A percentile compares a stretch with the other conserved stretches of the same genome.
Evolutionary conservation across 2,113 vertebrate species (phyloP).

Genomic region (Micromys minutus): DNA sequence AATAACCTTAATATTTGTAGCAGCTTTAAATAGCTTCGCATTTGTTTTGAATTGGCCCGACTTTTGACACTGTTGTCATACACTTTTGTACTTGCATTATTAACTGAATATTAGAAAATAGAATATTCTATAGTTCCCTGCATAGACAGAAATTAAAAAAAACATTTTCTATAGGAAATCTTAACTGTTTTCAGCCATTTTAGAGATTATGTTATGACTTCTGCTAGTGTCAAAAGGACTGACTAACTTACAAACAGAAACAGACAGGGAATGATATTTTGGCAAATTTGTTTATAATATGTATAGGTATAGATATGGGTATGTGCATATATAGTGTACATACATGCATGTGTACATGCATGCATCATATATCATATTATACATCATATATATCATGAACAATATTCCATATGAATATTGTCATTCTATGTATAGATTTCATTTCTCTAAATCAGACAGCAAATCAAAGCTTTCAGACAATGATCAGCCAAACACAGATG

Average conservation of each 20-base stretch:
- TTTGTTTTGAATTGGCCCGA: neutral
- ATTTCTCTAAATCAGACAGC: neutral
- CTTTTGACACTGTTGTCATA: neutral
- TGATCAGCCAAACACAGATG: too few species aligned
- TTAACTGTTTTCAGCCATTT: conserved; percentile 24
- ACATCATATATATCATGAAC: too few species aligned
- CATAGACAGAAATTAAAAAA: conserved; percentile 16
- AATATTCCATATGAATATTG: too few species aligned
- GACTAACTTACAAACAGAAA: neutral
- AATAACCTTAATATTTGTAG: neutral
- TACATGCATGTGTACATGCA: fast-evolving
- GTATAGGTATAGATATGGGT: neutral
- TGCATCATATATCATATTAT: too few species aligned
- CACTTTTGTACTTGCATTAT: neutral
- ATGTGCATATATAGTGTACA: neutral
- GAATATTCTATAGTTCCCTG: neutral
- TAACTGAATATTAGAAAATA: conserved; percentile 15
- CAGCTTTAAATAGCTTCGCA: neutral
- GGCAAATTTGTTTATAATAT: neutral
- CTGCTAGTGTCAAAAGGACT: neutral
- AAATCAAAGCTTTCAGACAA: neutral
- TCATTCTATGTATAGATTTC: neutral
- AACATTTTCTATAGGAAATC: neutral
- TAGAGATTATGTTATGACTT: neutral
- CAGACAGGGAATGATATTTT: neutral